Conservation (phyloP, 2,113 vertebrate species). For the Lepidothrix coronata region DNA sequence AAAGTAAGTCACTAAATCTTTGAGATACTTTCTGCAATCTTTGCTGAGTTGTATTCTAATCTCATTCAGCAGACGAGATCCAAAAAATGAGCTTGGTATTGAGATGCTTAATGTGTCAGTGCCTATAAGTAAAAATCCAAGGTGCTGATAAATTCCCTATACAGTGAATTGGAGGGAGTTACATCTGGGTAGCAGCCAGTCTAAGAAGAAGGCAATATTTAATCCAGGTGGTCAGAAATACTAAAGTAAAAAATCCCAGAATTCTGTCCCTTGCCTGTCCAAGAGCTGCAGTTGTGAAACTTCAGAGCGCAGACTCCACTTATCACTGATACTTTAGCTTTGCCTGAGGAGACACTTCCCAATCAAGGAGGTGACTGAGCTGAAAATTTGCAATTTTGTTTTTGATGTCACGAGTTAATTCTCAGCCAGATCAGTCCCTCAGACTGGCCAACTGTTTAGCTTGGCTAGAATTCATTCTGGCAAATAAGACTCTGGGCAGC, state of each 20-base stretch:
- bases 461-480: background rate
- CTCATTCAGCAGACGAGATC: background rate
- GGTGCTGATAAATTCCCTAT: background rate
- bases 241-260: background rate
- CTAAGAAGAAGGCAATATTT: background rate
- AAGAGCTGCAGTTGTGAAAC: background rate
- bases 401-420: background rate
- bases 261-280: background rate
- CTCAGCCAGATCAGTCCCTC: background rate
- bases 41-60: background rate
- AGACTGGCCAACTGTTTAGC: background rate
- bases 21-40: background rate
- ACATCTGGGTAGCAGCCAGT: background rate
- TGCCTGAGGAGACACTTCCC: background rate
- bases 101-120: background rate
- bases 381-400: background rate
- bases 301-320: background rate
- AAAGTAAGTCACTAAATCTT: background rate
- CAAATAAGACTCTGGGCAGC: background rate
- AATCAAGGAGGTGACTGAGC: background rate
- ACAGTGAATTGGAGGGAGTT: background rate
- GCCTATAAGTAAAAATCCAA: background rate
- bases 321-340: rapidly evolving
- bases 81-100: background rate
- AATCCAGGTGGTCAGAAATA: background rate